These are phyloP conservation scores for Caenorhabditis sinica DNA, from an alignment of 2,888 invertebrate genomes.

Conservation along the genomic window DNA sequence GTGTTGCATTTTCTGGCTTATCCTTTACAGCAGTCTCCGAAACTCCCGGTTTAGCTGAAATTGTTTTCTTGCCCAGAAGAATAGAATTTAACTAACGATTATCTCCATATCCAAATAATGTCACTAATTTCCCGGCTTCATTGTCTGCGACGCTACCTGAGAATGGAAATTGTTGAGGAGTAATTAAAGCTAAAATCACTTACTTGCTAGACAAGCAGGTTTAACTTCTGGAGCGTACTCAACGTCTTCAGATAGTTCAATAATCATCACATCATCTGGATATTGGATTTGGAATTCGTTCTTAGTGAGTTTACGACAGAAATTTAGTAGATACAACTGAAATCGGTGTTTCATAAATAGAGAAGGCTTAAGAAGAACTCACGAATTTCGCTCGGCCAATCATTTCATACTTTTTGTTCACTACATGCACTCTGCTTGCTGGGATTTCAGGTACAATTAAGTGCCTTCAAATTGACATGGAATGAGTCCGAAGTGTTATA, in stretches of 20 bases:
- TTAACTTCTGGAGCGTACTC: slow-evolving; percentile 22
- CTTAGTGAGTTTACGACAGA: slow-evolving; percentile 6
- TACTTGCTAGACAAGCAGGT: slow-evolving; percentile 29
- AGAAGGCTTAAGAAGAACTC: background rate
- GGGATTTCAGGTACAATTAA: slow-evolving; percentile 11
- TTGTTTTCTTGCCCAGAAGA: background rate
- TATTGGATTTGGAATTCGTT: background rate
- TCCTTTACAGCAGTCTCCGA: background rate
- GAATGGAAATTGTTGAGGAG: background rate
- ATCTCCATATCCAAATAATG: slow-evolving; percentile 12
- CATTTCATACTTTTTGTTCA: background rate
- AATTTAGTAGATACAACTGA: slow-evolving; percentile 16
- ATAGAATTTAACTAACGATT: slow-evolving; percentile 8
- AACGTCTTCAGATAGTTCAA: slow-evolving; percentile 45
- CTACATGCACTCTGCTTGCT: slow-evolving; percentile 11
- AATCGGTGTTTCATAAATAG: background rate
- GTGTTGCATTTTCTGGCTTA: background rate
- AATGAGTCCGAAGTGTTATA: too few species aligned
- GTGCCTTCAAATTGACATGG: background rate
- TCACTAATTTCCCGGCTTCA: background rate
- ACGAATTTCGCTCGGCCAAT: slow-evolving; percentile 38
- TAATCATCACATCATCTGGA: slow-evolving; percentile 40
- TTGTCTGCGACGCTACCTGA: background rate
- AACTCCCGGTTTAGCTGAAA: too few species aligned
- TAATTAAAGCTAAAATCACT: background rate